Base-by-base conservation (phyloP, 2,797 vertebrate species). In the Chlorospingus flavigularis region DNA sequence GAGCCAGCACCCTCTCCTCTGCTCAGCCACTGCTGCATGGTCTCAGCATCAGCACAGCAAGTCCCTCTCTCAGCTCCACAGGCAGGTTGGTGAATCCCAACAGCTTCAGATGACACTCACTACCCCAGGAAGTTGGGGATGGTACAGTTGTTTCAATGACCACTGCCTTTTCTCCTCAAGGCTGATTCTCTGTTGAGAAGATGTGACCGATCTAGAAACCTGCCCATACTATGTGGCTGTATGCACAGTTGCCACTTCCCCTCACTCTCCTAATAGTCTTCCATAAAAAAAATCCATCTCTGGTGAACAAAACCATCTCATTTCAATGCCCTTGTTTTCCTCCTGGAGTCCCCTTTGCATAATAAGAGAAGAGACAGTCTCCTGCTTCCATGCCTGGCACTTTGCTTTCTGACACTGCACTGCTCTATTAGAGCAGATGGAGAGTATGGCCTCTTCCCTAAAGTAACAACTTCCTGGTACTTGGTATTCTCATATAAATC, bases 341-440 rank as follows among this genome's bases (percentile, higher is more conserved):
- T 88, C 35, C 26, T 39, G 17, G 37, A 61, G 28, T n/a, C 8
- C 7, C 16, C 26, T 65, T 58, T 54, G 21, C 1, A 4, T 30
- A 43, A 43, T 7, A 3, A 2, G 20, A 61, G 37, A 40, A 75
- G 17, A 55, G 9, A 11, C 0, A 3, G 23, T 5, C 18, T 50
- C 20, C 40, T 54, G 6, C 25, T 28, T 78, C 35, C 63, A 33
- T 47, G 62, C 86, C 93, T 93, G 51, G 82, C 37, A 20, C 86
- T 94, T 94, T 81, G 78, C 82, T 95, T 95, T 58, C 76, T 67
- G 85, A 84, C 71, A 60, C 30, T 76, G 73, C 37, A 37, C 60
- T 48, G 57, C 75, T 71, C 2, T 78, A 17, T 86, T 94, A 78
- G 80, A 72, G 72, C 54, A 47, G 70, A 80, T 9, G 54, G 72